Evolutionary conservation across 2,113 vertebrate genomes (phyloP).

Genomic region (Pavo muticus): DNA sequence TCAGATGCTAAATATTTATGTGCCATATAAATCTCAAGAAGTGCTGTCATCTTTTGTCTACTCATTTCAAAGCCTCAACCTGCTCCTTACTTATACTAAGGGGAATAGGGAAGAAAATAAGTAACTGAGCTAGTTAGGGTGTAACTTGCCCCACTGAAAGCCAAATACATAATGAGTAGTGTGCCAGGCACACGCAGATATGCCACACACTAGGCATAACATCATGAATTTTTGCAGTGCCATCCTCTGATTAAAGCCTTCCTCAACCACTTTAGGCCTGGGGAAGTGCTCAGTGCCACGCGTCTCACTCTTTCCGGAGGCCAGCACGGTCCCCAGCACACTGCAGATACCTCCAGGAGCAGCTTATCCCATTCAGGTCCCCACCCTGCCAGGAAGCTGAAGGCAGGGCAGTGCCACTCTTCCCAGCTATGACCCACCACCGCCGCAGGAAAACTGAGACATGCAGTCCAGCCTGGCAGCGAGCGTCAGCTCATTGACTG

Average conservation of each 20-base stretch:
- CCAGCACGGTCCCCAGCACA: accelerated
- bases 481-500: background rate
- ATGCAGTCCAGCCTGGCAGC: background rate
- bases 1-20: conserved; percentile 42
- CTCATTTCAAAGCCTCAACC: background rate
- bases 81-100: background rate
- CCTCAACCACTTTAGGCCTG: background rate
- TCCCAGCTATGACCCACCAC: background rate
- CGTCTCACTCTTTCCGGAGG: background rate
- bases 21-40: background rate
- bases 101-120: background rate
- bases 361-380: background rate
- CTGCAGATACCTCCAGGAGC: background rate
- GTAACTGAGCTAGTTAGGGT: background rate
- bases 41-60: conserved; percentile 45
- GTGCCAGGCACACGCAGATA: background rate
- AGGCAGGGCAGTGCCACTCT: background rate
- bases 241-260: background rate
- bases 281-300: background rate
- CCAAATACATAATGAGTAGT: background rate
- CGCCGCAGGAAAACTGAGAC: background rate
- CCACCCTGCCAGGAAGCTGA: background rate
- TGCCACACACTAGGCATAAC: background rate
- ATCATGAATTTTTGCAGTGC: background rate
- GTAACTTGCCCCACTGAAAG: background rate